Evolutionary conservation across 1,140 invertebrate species (phyloP).

Genomic region (Panagrolaimus sp.): DNA sequence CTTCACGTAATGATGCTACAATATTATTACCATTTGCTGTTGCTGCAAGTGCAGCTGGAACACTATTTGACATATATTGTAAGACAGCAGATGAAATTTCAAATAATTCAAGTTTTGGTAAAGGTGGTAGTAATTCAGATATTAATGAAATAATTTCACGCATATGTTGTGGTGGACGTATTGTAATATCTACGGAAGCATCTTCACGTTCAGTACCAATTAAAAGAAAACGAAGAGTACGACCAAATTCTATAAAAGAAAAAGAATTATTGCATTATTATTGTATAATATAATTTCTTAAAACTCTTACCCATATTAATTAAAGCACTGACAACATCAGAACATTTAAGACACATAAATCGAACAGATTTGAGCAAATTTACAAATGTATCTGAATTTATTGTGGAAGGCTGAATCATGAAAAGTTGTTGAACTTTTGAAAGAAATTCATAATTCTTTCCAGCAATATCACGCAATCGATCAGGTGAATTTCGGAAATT

Average conservation of each 20-base stretch:
- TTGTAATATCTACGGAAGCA: slow-evolving; percentile 26
- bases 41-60: neutral
- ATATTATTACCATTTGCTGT: neutral
- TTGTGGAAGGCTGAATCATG: slow-evolving; percentile 37
- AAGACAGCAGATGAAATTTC: neutral
- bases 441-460: slow-evolving; percentile 68
- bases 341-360: slow-evolving; percentile 42
- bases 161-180: slow-evolving; percentile 47
- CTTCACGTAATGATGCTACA: neutral
- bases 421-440: slow-evolving; percentile 70
- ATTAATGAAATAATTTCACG: slow-evolving; percentile 44
- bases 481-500: slow-evolving; percentile 86
- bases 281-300: neutral
- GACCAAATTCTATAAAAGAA: slow-evolving; percentile 28
- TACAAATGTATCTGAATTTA: slow-evolving; percentile 49
- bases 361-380: slow-evolving; percentile 47
- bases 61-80: slow-evolving; percentile 9
- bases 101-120: neutral
- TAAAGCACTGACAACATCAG: slow-evolving; percentile 47
- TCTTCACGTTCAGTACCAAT: slow-evolving; percentile 39
- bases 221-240: slow-evolving; percentile 46
- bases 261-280: slow-evolving; percentile 16
- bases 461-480: slow-evolving; percentile 86
- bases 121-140: slow-evolving; percentile 32
- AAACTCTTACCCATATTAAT: slow-evolving; percentile 33